Evolutionary conservation across 2,113 vertebrate genomes (phyloP).

Genomic region (Myotis davidii): DNA sequence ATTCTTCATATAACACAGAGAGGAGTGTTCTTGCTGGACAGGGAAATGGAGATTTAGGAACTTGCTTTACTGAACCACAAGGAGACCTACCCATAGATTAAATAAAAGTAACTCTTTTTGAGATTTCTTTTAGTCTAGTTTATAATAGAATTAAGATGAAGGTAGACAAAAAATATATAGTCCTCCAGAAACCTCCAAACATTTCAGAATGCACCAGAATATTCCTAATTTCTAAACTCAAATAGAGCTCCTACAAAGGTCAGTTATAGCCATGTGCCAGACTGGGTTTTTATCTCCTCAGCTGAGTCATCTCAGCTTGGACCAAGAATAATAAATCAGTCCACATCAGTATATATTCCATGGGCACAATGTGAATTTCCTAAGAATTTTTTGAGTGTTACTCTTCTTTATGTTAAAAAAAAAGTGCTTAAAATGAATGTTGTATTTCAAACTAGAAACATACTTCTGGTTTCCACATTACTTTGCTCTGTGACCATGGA

Average conservation of each 20-base stretch:
- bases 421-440: not conserved
- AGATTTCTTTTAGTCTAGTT: conserved; percentile 17
- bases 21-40: not conserved
- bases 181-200: not conserved
- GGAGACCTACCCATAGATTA: conserved; percentile 38
- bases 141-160: conserved; percentile 44
- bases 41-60: not conserved
- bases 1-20: not conserved
- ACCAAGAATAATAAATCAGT: not conserved
- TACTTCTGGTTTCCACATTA: not conserved
- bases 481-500: not conserved
- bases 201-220: not conserved
- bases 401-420: not conserved
- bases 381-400: not conserved
- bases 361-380: not conserved
- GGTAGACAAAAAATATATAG: not conserved
- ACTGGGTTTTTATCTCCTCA: not conserved
- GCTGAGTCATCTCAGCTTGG: not conserved
- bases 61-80: not conserved
- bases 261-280: not conserved
- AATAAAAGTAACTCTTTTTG: conserved; percentile 14
- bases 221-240: not conserved
- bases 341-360: accelerated
- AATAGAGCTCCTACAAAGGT: not conserved
- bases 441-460: not conserved